A percentile compares a stretch with the other conserved stretches of the same genome.
phyloP scores from a whole-genome alignment of 2,797 vertebrate species.

The Silurus lanzhouensis region DNA sequence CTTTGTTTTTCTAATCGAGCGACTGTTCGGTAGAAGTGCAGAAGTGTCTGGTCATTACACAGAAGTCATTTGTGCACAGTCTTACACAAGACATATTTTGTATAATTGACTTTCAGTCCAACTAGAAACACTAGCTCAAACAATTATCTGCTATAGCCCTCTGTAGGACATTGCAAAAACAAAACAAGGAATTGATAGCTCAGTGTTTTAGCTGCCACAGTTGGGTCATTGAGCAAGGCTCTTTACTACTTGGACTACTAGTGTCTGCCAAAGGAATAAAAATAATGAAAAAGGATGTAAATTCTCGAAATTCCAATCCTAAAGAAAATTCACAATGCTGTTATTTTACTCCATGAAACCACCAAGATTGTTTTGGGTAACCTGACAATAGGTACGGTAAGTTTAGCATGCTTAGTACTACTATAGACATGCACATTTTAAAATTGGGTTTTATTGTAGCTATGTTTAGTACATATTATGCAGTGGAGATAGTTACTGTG shows the following conservation, averaged over 20 bases:
- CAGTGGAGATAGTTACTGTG: not conserved
- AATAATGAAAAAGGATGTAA: not conserved
- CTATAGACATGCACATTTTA: not conserved
- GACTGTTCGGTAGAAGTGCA: not conserved
- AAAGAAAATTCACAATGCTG: not conserved
- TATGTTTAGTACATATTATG: not conserved
- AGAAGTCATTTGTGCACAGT: not conserved
- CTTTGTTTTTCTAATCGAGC: constrained; percentile 18
- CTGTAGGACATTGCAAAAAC: not conserved
- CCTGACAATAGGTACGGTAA: not conserved
- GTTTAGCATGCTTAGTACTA: not conserved
- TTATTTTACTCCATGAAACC: not conserved
- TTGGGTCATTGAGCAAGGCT: not conserved
- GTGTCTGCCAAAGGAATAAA: not conserved
- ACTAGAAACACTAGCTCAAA: not conserved
- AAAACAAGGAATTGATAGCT: not conserved
- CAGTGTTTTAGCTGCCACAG: too few relatives aligned
- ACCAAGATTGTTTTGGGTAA: not conserved
- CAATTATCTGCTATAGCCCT: not conserved
- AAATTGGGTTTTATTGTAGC: not conserved
- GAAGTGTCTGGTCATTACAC: not conserved
- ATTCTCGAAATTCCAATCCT: not conserved
- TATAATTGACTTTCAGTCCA: not conserved
- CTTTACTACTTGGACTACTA: not conserved
- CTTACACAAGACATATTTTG: not conserved